A percentile compares a stretch with the other conserved stretches of the same genome.
phyloP scores from a whole-genome alignment of 2,113 vertebrate genomes.

The Tapirus terrestris region DNA sequence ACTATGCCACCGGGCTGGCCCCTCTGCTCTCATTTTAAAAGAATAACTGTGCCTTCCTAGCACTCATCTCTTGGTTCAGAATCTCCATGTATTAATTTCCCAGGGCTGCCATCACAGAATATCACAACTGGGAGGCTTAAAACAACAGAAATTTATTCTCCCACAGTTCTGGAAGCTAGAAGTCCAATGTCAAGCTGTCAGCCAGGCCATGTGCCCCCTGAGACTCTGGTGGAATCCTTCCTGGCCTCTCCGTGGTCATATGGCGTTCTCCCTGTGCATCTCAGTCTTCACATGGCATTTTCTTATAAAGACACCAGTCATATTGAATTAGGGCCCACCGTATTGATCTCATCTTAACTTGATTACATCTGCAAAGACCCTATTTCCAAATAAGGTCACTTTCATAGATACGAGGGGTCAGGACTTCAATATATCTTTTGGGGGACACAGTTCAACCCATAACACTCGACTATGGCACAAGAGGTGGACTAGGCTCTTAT shows the following conservation, averaged over 20 bases:
- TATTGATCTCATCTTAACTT: background rate
- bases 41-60: background rate
- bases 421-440: background rate
- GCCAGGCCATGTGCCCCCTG: rapidly evolving
- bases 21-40: background rate
- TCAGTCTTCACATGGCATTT: background rate
- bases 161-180: background rate
- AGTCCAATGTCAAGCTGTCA: background rate
- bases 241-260: background rate
- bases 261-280: rapidly evolving
- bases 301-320: background rate
- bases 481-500: background rate
- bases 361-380: background rate
- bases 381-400: background rate
- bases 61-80: background rate
- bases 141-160: background rate
- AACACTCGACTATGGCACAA: background rate
- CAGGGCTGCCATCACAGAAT: background rate
- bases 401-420: background rate
- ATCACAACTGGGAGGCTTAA: background rate
- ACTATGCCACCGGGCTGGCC: too few relatives aligned
- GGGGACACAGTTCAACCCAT: background rate
- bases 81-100: rapidly evolving
- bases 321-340: background rate
- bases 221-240: background rate